Evolutionary conservation across 1,140 invertebrate genomes (phyloP).

Genomic region (Solenopsis invicta): DNA sequence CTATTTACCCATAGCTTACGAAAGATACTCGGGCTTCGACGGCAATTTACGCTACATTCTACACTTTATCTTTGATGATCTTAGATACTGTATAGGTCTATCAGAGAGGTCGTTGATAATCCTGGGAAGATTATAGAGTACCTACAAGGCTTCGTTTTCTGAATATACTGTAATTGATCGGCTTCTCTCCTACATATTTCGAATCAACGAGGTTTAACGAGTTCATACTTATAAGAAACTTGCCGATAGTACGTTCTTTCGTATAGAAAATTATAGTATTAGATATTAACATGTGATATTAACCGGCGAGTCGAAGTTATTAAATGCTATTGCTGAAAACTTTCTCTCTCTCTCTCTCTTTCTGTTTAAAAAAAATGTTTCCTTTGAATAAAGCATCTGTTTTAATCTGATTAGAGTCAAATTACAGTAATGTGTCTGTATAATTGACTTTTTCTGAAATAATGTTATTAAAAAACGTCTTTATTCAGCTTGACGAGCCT

Average conservation of each 20-base stretch:
- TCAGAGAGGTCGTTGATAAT: constrained; percentile 14
- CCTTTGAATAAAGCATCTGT: not conserved
- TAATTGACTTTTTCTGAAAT: not conserved
- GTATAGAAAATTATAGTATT: not conserved
- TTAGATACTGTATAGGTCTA: constrained; percentile 23
- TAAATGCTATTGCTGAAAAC: not conserved
- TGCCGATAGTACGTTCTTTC: not conserved
- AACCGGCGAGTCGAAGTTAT: not conserved
- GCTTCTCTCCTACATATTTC: not conserved
- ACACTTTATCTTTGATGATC: constrained; percentile 30
- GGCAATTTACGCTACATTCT: constrained; percentile 77
- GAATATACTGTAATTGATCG: constrained; percentile 46
- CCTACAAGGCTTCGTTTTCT: constrained; percentile 43
- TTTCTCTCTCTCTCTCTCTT: no score
- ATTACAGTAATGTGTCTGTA: not conserved
- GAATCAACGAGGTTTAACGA: not conserved
- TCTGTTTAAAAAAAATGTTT: not conserved
- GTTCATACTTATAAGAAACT: not conserved
- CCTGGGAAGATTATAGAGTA: constrained; percentile 29
- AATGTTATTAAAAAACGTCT: not conserved
- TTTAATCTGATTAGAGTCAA: not conserved
- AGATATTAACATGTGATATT: not conserved
- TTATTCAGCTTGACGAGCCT: constrained; percentile 4
- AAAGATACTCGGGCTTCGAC: constrained; percentile 70
- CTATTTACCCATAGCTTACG: constrained; percentile 73